Evolutionary conservation across 2,797 vertebrate species (phyloP).

Genomic region (Cetoscarus ocellatus): DNA sequence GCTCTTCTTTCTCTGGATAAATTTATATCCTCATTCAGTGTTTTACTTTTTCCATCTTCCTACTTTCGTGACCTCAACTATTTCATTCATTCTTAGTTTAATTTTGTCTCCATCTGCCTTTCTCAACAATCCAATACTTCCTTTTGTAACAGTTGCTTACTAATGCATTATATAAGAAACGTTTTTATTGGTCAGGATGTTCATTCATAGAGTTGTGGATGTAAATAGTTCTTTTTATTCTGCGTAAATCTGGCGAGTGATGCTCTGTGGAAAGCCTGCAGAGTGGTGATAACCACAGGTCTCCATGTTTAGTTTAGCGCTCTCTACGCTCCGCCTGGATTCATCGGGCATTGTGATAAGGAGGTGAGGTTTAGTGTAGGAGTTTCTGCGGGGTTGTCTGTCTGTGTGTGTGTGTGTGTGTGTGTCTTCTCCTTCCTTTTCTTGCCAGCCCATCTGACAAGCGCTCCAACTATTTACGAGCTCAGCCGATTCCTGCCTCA

Average conservation of each 20-base stretch:
- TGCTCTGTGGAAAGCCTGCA: conserved; percentile 61
- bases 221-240: conserved; percentile 41
- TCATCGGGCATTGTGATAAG: conserved; percentile 67
- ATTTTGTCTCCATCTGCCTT: neutral
- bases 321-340: conserved; percentile 52
- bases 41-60: neutral
- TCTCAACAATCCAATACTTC: conserved; percentile 8
- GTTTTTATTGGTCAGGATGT: conserved; percentile 32
- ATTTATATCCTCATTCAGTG: too few species aligned
- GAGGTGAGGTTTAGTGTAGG: conserved; percentile 47
- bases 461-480: conserved; percentile 82
- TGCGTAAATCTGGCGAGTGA: conserved; percentile 48
- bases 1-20: too few species aligned
- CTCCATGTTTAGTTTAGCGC: conserved; percentile 51
- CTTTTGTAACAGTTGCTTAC: conserved; percentile 35
- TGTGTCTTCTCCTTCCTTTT: conserved; percentile 26
- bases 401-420: conserved; percentile 39
- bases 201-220: conserved; percentile 52
- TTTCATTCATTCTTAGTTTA: neutral
- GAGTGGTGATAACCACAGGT: conserved; percentile 62
- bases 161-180: conserved; percentile 19
- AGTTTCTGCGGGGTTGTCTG: conserved; percentile 24
- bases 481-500: conserved; percentile 83
- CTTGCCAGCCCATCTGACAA: conserved; percentile 71
- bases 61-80: neutral